A percentile compares a stretch with the other conserved stretches of the same genome.
Evolutionary conservation across 2,888 invertebrate species (phyloP).

Genomic region (Callyntrura sp.): DNA sequence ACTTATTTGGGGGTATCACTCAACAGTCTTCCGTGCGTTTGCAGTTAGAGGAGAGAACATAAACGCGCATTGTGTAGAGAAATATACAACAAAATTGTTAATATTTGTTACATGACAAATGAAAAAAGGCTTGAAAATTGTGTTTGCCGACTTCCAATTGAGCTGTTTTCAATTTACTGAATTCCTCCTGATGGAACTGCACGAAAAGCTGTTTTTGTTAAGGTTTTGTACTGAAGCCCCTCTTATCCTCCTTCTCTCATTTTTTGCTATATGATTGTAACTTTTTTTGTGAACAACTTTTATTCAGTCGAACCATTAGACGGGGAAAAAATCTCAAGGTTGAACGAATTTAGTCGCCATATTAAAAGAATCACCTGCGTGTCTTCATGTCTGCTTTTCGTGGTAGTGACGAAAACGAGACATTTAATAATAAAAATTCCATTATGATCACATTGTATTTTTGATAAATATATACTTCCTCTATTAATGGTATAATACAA

Average conservation of each 20-base stretch:
- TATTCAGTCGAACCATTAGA: too few species aligned
- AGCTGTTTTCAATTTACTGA: slow-evolving; percentile 13
- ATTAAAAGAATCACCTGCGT: background rate
- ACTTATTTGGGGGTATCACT: slow-evolving; percentile 23
- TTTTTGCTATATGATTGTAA: background rate
- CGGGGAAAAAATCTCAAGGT: slow-evolving; percentile 14
- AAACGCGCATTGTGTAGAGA: background rate
- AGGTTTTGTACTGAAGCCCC: background rate
- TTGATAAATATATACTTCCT: background rate
- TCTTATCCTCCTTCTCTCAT: background rate
- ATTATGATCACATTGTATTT: background rate
- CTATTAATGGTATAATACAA: background rate
- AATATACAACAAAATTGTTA: slow-evolving; percentile 8
- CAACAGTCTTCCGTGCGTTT: slow-evolving; percentile 49
- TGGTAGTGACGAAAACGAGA: background rate
- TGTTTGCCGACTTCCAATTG: slow-evolving; percentile 7
- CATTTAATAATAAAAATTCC: background rate
- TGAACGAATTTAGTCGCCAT: background rate
- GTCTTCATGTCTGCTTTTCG: background rate
- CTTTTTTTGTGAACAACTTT: background rate
- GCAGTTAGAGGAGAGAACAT: background rate
- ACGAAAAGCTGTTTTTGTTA: background rate
- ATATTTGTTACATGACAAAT: slow-evolving; percentile 36
- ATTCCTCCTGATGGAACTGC: background rate
- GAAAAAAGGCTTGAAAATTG: slow-evolving; percentile 25